phyloP scores from a whole-genome alignment of 2,113 vertebrate species.

The Cebidichthys violaceus region DNA sequence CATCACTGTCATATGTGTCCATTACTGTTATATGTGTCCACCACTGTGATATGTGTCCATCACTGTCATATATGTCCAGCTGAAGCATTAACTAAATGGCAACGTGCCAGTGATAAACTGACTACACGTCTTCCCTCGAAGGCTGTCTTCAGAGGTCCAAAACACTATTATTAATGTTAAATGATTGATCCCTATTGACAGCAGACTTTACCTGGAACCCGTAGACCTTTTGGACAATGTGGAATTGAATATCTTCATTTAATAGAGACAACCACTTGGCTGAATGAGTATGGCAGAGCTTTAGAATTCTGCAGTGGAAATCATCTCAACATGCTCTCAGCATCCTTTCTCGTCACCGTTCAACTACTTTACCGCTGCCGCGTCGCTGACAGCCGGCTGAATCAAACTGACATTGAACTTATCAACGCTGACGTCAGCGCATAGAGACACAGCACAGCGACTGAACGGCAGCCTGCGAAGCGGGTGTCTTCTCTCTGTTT shows the following conservation, averaged over 20 bases:
- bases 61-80: slow-evolving; percentile 6
- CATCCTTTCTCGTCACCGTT: neutral
- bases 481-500: slow-evolving; percentile 42
- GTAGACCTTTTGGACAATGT: neutral
- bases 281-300: neutral
- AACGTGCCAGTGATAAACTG: slow-evolving; percentile 39
- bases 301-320: neutral
- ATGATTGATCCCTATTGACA: slow-evolving; percentile 44
- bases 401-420: slow-evolving; percentile 5
- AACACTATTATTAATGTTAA: slow-evolving; percentile 24
- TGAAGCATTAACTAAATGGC: slow-evolving; percentile 53
- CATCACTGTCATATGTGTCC: neutral
- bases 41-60: neutral
- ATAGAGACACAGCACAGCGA: neutral
- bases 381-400: slow-evolving; percentile 19
- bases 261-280: neutral
- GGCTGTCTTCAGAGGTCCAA: slow-evolving; percentile 23
- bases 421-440: slow-evolving; percentile 19
- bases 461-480: neutral
- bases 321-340: neutral
- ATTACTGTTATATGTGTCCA: neutral
- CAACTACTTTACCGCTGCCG: neutral
- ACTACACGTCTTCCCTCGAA: neutral
- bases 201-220: neutral
- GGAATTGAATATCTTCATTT: neutral